These are phyloP conservation scores for Lepus europaeus DNA, from an alignment of 2,113 vertebrate genomes.

Conservation along the genomic window DNA sequence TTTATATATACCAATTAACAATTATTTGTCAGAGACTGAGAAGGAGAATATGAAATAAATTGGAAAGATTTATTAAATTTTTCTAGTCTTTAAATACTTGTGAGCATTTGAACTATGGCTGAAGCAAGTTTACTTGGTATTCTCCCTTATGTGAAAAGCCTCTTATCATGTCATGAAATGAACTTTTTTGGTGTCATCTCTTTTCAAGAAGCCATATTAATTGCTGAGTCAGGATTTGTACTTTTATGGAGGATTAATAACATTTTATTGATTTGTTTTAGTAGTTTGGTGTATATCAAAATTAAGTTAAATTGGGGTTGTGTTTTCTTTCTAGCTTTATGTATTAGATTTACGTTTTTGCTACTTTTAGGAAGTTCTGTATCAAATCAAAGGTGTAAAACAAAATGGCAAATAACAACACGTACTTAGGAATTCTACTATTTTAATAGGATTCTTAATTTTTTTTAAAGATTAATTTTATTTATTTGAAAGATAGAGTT, in stretches of 20 bases:
- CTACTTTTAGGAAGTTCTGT: slow-evolving; percentile 16
- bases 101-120: slow-evolving; percentile 10
- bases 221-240: neutral
- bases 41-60: slow-evolving; percentile 4
- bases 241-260: slow-evolving; percentile 16
- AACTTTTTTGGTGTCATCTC: neutral
- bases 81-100: slow-evolving; percentile 53
- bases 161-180: neutral
- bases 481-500: too few species aligned
- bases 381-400: slow-evolving; percentile 41
- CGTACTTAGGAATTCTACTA: neutral
- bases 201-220: slow-evolving; percentile 51
- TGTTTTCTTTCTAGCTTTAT: neutral
- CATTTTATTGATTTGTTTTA: slow-evolving; percentile 33
- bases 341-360: neutral
- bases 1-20: slow-evolving; percentile 22
- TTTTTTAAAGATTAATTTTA: too few species aligned
- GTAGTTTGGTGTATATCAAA: slow-evolving; percentile 21
- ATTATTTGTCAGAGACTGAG: neutral
- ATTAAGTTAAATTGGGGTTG: neutral
- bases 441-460: neutral
- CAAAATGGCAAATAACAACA: slow-evolving; percentile 29
- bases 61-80: slow-evolving; percentile 22
- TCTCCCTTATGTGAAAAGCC: neutral
- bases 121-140: slow-evolving; percentile 48